Conservation (phyloP, 2,113 vertebrate species). For the Mesocricetus auratus region DNA sequence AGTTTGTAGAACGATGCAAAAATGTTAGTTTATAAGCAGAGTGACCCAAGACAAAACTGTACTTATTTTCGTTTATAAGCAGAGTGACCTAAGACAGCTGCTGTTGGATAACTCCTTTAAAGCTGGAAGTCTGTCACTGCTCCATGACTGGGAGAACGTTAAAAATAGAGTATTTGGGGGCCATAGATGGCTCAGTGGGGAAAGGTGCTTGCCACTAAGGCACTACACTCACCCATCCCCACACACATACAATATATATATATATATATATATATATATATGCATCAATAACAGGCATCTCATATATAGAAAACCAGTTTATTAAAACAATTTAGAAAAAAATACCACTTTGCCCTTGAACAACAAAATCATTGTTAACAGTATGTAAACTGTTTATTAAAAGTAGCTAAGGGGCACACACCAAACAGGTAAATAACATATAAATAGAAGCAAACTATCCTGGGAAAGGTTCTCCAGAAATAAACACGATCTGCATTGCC, state of each 20-base stretch:
- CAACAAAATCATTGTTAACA: neutral
- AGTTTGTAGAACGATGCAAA: neutral
- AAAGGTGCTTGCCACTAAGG: no score
- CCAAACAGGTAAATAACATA: conserved; percentile 18
- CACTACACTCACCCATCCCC: no score
- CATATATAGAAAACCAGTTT: conserved; percentile 50
- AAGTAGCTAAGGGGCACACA: neutral
- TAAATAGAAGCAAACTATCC: conserved; percentile 22
- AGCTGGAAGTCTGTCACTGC: neutral
- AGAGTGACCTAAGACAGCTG: neutral
- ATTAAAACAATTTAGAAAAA: neutral
- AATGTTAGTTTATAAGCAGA: conserved; percentile 15
- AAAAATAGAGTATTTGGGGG: neutral
- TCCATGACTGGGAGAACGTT: neutral
- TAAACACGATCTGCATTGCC: neutral
- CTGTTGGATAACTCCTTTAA: conserved; percentile 40
- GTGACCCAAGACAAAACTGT: neutral
- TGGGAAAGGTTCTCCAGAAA: conserved; percentile 1
- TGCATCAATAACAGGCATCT: neutral
- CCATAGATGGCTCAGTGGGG: neutral
- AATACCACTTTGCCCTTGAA: neutral
- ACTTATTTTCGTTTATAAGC: no score
- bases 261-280: no score
- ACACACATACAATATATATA: no score
- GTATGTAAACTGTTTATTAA: neutral